Percentiles rank a stretch among this genome's conserved stretches.
Evolutionary conservation across 2,797 vertebrate species (phyloP).

Genomic region (Selene dorsalis): DNA sequence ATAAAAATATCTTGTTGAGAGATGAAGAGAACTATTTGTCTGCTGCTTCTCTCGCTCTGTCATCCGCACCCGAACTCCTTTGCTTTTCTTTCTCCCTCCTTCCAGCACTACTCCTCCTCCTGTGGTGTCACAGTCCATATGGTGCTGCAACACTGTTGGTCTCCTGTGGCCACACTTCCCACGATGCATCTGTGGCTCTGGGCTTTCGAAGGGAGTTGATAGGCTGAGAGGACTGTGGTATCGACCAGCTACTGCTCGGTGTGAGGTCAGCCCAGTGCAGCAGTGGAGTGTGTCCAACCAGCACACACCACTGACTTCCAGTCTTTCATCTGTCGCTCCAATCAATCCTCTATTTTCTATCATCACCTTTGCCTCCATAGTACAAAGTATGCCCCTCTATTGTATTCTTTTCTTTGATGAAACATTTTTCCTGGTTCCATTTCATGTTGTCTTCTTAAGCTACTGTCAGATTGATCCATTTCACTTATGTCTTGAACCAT

Average conservation of each 20-base stretch:
- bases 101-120: constrained; percentile 70
- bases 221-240: constrained; percentile 79
- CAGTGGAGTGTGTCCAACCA: constrained; percentile 75
- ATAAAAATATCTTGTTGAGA: constrained; percentile 54
- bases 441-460: constrained; percentile 32
- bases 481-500: constrained; percentile 30
- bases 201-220: constrained; percentile 73
- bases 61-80: constrained; percentile 66
- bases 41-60: constrained; percentile 49
- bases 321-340: constrained; percentile 59
- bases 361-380: constrained; percentile 39
- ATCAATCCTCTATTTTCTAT: constrained; percentile 66
- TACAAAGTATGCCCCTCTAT: constrained; percentile 28
- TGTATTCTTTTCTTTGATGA: constrained; percentile 28
- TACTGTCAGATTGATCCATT: constrained; percentile 44
- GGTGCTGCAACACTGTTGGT: constrained; percentile 86
- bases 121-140: constrained; percentile 84
- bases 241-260: constrained; percentile 78
- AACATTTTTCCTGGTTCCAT: constrained; percentile 14
- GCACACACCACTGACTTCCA: constrained; percentile 74
- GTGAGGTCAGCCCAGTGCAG: constrained; percentile 76
- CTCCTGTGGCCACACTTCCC: constrained; percentile 87
- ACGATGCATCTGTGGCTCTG: constrained; percentile 85
- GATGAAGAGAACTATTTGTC: constrained; percentile 53
- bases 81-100: constrained; percentile 64